phyloP scores from a whole-genome alignment of 1,140 invertebrate species.

The Drosophila sucinea region DNA sequence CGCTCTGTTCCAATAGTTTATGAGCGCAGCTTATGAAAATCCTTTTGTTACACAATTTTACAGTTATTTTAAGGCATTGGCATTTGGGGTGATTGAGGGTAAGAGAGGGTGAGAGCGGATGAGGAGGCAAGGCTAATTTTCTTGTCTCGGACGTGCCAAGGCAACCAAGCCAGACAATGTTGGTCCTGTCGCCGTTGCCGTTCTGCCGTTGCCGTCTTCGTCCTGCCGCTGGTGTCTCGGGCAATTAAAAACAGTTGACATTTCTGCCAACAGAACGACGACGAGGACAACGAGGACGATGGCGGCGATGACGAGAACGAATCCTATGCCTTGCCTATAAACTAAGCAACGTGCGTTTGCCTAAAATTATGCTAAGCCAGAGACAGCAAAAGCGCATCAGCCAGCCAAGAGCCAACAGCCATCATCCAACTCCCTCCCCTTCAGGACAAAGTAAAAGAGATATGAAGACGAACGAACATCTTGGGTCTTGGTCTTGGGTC shows the following conservation, averaged over 20 bases:
- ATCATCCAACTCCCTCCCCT: background rate
- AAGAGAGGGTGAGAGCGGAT: background rate
- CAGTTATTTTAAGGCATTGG: constrained; percentile 68
- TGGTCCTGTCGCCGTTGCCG: constrained; percentile 8
- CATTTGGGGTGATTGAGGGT: background rate
- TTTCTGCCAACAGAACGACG: constrained; percentile 62
- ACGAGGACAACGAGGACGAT: constrained; percentile 1
- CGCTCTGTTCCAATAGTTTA: constrained; percentile 65
- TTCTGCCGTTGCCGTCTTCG: constrained; percentile 7
- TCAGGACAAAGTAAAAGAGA: constrained; percentile 43
- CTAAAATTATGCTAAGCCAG: constrained; percentile 79
- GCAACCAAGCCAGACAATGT: constrained; percentile 42
- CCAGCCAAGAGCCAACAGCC: constrained; percentile 13
- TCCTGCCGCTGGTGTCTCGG: constrained; percentile 40
- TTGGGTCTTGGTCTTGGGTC: constrained; percentile 25
- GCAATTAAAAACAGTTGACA: constrained; percentile 81
- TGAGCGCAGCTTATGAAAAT: constrained; percentile 76
- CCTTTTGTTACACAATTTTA: constrained; percentile 79
- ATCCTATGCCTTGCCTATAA: constrained; percentile 67
- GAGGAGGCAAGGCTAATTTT: constrained; percentile 59
- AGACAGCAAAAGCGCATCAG: constrained; percentile 62
- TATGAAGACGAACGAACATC: constrained; percentile 46
- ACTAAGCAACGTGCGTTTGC: constrained; percentile 80
- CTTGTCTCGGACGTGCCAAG: constrained; percentile 66
- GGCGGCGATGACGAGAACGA: constrained; percentile 12